Evolutionary conservation across 2,797 vertebrate species (phyloP).

Genomic region (Vespertilio murinus): DNA sequence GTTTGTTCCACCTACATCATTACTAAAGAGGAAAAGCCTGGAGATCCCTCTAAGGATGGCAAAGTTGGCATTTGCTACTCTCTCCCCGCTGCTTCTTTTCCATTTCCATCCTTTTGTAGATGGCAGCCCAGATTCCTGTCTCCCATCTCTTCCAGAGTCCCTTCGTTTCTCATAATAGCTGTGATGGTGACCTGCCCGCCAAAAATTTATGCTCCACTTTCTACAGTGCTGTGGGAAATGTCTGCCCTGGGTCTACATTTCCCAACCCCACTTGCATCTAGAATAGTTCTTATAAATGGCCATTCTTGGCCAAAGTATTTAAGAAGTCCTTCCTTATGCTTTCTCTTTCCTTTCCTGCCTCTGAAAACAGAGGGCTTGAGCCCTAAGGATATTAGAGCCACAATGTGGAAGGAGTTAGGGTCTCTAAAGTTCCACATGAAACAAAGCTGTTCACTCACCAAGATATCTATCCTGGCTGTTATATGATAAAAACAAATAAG

Average conservation of each 20-base stretch:
- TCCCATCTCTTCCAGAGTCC: not conserved
- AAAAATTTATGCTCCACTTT: not conserved
- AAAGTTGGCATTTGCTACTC: not conserved
- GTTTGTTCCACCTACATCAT: not conserved
- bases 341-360: not conserved
- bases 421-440: not conserved
- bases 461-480: not conserved
- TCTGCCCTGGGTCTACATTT: not conserved
- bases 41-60: not conserved
- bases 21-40: not conserved
- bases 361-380: not conserved
- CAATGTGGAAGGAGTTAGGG: not conserved
- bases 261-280: not conserved
- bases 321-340: not conserved
- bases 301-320: not conserved
- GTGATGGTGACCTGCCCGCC: not conserved
- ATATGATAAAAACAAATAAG: conserved; percentile 9
- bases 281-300: not conserved
- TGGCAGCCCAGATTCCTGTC: not conserved
- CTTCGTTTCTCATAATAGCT: not conserved
- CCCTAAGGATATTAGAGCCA: not conserved
- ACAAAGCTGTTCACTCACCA: not conserved
- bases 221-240: not conserved
- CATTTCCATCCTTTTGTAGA: not conserved
- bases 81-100: not conserved